phyloP scores from a whole-genome alignment of 2,797 vertebrate species.

The Megaceryle alcyon region DNA sequence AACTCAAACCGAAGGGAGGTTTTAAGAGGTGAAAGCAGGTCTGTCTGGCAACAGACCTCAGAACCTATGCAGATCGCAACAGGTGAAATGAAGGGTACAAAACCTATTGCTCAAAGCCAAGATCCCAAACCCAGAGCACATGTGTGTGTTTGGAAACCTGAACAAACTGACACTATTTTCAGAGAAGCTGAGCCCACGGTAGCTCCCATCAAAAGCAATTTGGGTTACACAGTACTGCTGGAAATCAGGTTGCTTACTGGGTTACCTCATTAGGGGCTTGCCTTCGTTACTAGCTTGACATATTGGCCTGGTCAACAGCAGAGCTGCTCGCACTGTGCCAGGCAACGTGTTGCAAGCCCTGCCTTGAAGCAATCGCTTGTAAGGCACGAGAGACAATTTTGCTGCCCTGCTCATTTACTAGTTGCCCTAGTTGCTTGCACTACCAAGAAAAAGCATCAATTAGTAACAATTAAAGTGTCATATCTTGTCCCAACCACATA shows the following conservation, averaged over 20 bases:
- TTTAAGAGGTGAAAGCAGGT: neutral
- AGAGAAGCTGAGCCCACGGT: neutral
- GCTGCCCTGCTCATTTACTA: slow-evolving; percentile 12
- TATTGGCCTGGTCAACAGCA: neutral
- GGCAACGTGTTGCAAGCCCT: neutral
- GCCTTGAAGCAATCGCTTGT: slow-evolving; percentile 37
- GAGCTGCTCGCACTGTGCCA: neutral
- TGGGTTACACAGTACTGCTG: neutral
- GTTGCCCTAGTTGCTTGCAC: slow-evolving; percentile 47
- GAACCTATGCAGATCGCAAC: neutral
- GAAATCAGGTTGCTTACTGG: neutral
- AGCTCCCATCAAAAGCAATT: neutral
- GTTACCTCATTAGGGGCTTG: neutral
- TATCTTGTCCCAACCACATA: slow-evolving; percentile 8
- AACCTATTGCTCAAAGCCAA: neutral
- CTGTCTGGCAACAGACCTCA: neutral
- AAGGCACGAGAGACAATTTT: slow-evolving; percentile 36
- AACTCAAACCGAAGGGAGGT: neutral
- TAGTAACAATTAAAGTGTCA: slow-evolving; percentile 60
- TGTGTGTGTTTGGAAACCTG: neutral
- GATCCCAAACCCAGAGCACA: neutral
- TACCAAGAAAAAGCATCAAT: slow-evolving; percentile 63
- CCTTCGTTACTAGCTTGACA: neutral
- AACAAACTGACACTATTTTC: neutral
- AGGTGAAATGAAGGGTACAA: neutral